phyloP scores from a whole-genome alignment of 2,113 vertebrate genomes.

The Odocoileus virginianus region DNA sequence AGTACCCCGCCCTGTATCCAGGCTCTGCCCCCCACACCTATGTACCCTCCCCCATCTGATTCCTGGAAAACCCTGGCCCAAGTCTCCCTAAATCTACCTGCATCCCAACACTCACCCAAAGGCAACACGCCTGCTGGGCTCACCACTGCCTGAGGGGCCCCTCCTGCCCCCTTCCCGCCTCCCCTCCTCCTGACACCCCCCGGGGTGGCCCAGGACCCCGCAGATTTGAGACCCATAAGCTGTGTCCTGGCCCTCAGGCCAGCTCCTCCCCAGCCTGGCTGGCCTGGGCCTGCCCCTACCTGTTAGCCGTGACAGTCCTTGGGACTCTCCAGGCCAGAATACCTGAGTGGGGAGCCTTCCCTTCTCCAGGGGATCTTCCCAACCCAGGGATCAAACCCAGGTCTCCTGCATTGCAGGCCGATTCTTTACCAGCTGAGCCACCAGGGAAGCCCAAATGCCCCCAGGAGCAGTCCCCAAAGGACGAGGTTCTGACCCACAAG shows the following conservation, averaged over 20 bases:
- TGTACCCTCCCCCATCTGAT: not conserved
- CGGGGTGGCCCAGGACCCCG: no score
- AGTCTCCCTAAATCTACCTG: not conserved
- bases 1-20: accelerated
- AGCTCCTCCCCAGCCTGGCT: not conserved
- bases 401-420: not conserved
- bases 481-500: not conserved
- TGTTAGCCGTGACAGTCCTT: accelerated
- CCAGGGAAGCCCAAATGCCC: not conserved
- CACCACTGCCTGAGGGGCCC: not conserved
- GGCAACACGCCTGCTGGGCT: not conserved
- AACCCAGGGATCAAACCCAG: not conserved
- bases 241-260: not conserved
- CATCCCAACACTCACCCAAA: no score
- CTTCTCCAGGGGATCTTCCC: not conserved
- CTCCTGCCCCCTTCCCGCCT: no score
- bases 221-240: not conserved
- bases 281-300: not conserved
- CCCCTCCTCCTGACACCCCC: not conserved
- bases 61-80: not conserved
- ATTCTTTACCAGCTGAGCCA: not conserved
- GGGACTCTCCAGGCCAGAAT: not conserved
- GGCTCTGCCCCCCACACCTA: not conserved
- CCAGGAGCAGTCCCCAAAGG: not conserved
- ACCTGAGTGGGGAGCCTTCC: no score